Conservation (phyloP, 2,113 vertebrate genomes). For the Phyllostomus discolor region DNA sequence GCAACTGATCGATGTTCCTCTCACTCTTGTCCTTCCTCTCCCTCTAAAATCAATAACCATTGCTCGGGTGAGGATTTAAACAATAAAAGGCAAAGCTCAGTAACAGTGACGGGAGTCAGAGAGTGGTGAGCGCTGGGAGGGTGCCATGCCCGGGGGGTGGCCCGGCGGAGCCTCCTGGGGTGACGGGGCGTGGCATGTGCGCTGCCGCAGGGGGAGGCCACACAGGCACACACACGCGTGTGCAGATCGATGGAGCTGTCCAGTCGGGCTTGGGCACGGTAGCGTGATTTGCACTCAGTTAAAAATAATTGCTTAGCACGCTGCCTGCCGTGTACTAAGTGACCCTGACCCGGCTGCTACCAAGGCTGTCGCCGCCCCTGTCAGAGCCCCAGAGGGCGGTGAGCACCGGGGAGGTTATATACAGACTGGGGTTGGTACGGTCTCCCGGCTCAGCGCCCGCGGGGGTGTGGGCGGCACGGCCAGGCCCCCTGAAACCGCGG, state of each 20-base stretch:
- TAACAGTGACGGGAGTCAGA: neutral
- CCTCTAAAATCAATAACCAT: too few relatives aligned
- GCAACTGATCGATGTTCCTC: too few relatives aligned
- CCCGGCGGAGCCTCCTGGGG: rapidly evolving
- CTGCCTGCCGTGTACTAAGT: neutral
- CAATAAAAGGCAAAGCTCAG: too few relatives aligned
- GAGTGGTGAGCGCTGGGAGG: neutral
- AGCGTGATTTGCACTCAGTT: neutral
- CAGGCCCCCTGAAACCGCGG: neutral
- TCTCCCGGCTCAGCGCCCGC: neutral
- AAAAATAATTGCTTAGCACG: neutral
- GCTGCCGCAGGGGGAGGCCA: rapidly evolving
- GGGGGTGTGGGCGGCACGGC: neutral
- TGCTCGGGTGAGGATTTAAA: too few relatives aligned
- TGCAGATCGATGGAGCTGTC: neutral
- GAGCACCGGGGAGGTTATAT: rapidly evolving
- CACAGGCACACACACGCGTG: rapidly evolving
- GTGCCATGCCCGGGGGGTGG: neutral
- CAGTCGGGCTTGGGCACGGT: neutral
- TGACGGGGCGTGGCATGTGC: rapidly evolving
- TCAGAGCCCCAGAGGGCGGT: neutral
- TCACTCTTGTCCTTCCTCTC: too few relatives aligned
- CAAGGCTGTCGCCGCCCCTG: rapidly evolving
- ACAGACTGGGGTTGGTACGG: neutral
- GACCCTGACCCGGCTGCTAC: neutral